Evolutionary conservation across 2,888 invertebrate species (phyloP).

Genomic region (Anthrax anthrax): DNA sequence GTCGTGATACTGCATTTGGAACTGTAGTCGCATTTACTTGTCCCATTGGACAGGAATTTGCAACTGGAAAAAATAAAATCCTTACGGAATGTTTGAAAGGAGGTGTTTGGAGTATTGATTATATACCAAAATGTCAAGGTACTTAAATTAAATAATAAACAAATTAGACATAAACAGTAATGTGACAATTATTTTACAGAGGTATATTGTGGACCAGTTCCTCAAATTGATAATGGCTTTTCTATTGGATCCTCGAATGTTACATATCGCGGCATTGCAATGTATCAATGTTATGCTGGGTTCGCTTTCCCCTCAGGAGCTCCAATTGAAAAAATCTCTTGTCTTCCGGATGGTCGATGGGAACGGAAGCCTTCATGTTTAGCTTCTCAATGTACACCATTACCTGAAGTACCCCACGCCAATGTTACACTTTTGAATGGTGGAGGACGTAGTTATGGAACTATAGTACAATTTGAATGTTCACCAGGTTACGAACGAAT

Average conservation of each 20-base stretch:
- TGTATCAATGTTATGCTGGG: constrained; percentile 93
- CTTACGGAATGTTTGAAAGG: constrained; percentile 76
- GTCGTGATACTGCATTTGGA: constrained; percentile 82
- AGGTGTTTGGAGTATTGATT: constrained; percentile 83
- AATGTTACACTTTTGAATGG: constrained; percentile 78
- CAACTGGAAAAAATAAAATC: constrained; percentile 72
- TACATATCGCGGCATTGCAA: constrained; percentile 82
- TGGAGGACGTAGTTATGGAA: constrained; percentile 83
- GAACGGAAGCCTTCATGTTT: constrained; percentile 83
- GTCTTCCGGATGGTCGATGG: constrained; percentile 81
- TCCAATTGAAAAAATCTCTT: constrained; percentile 78
- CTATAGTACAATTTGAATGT: constrained; percentile 83
- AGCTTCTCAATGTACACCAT: constrained; percentile 79
- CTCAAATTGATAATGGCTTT: constrained; percentile 95
- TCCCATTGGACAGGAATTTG: constrained; percentile 85
- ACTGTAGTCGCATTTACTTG: constrained; percentile 82
- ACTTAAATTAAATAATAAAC: constrained; percentile 12
- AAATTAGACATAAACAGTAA: neutral
- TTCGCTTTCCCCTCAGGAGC: constrained; percentile 82
- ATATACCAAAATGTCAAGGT: constrained; percentile 89
- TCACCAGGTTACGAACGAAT: constrained; percentile 79
- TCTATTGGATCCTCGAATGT: constrained; percentile 92
- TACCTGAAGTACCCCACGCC: constrained; percentile 76
- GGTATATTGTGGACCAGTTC: constrained; percentile 94
- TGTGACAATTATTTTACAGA: constrained; percentile 33